phyloP scores from a whole-genome alignment of 2,797 vertebrate genomes.

The Xenentodon cancila region DNA sequence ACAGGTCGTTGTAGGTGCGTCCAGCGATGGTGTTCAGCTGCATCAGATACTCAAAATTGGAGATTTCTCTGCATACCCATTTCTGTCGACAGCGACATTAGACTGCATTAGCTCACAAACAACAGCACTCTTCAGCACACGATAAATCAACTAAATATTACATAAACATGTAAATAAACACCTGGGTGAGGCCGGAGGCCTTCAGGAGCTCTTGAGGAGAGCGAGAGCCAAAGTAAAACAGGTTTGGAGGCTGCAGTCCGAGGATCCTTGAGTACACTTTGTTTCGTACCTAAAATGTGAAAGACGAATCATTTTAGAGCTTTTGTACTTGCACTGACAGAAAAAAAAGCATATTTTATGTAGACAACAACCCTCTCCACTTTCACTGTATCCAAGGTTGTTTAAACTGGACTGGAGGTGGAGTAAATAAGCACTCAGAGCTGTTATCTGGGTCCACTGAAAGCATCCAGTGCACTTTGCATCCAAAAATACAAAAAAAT shows the following conservation, averaged over 20 bases:
- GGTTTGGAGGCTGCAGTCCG: constrained; percentile 87
- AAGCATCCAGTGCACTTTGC: no score
- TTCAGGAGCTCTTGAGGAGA: constrained; percentile 96
- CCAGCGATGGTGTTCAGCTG: constrained; percentile 97
- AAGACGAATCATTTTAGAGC: background rate
- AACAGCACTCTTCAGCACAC: background rate
- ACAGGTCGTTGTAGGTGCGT: constrained; percentile 96
- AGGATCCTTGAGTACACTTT: constrained; percentile 94
- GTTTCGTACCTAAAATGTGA: constrained; percentile 87
- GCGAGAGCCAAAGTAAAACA: constrained; percentile 92
- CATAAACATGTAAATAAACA: constrained; percentile 48
- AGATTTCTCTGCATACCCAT: constrained; percentile 97
- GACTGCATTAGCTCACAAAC: constrained; percentile 4
- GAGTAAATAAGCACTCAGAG: no score
- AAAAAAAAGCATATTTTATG: background rate
- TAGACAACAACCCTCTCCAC: background rate
- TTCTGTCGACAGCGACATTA: constrained; percentile 78
- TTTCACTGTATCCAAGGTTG: no score
- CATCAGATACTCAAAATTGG: constrained; percentile 99
- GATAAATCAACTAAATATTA: background rate
- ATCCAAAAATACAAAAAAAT: no score
- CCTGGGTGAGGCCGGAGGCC: constrained; percentile 95
- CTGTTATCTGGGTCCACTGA: no score
- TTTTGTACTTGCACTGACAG: background rate
- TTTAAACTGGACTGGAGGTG: no score